Base-by-base conservation (phyloP, 2,888 invertebrate species). In the Archaeoteleia sp. region DNA sequence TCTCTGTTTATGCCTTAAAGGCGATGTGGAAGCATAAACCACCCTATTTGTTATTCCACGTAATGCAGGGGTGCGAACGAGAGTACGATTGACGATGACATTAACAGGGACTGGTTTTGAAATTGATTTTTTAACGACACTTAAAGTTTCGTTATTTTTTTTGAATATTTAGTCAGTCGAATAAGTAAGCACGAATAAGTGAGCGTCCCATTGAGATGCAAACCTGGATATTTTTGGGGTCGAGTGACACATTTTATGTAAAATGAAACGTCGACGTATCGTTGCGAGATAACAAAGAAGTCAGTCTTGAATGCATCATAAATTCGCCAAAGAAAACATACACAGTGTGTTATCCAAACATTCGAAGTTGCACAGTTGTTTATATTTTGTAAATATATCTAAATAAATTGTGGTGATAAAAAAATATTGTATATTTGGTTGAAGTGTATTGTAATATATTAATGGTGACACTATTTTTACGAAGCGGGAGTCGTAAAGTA, bases 401-500 rank as follows among this genome's bases (percentile, higher is more conserved):
- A 23, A 23, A 23, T 23, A 23, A 23, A 23, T 7, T 23, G 23
- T 5, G 23, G 23, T 23, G n/a, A 23, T 23, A 23, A 5, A 23
- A 23, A 23, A 23, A 5, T 5, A 23, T 23, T 23, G 23, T 5
- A 23, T 5, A 23, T 23, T 4, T 23, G 23, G n/a, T n/a, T n/a
- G n/a, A n/a, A n/a, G n/a, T n/a, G n/a, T n/a, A n/a, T n/a, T n/a
- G n/a, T n/a, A n/a, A n/a, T n/a, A n/a, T n/a, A n/a, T n/a, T n/a
- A n/a, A 37, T 30, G 37, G 23, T 15, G 14, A 23, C 17, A 27
- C 34, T 40, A 53, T 46, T 61, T 45, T 53, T 13, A 6, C 32
- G 48, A 23, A 29, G 35, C 34, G 48, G 37, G 54, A 51, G 34
- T 49, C 57, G 51, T n/a, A n/a, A n/a, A n/a, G n/a, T n/a, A n/a